phyloP scores from a whole-genome alignment of 1,140 invertebrate species.

The Gonatopus flavifemur region DNA sequence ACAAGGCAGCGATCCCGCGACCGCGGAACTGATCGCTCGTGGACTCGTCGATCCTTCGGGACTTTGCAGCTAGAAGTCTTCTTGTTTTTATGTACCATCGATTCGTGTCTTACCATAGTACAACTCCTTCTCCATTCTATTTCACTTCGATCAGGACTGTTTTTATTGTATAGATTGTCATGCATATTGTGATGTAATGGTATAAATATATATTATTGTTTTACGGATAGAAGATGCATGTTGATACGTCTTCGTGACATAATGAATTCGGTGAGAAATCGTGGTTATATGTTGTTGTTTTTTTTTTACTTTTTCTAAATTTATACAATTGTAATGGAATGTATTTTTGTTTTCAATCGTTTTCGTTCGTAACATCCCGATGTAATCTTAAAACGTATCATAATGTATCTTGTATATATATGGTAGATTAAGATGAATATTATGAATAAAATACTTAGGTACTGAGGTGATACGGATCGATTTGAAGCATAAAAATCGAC shows the following conservation, averaged over 20 bases:
- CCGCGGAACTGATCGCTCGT: slow-evolving; percentile 64
- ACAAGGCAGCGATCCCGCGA: slow-evolving; percentile 59
- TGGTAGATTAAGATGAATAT: slow-evolving; percentile 17
- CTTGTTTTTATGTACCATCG: slow-evolving; percentile 31
- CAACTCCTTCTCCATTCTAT: slow-evolving; percentile 33
- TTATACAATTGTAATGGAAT: no score
- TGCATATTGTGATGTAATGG: slow-evolving; percentile 42
- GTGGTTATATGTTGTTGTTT: no score
- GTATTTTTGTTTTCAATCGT: no score
- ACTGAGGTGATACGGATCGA: slow-evolving; percentile 24
- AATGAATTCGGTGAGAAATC: no score
- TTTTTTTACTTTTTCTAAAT: no score
- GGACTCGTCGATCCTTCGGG: slow-evolving; percentile 66
- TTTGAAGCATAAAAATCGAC: not conserved
- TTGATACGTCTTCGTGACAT: no score
- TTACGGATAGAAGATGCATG: slow-evolving; percentile 24
- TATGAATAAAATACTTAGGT: slow-evolving; percentile 23
- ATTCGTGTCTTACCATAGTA: slow-evolving; percentile 53
- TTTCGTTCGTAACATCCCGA: no score
- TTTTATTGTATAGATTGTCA: slow-evolving; percentile 22
- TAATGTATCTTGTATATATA: slow-evolving; percentile 18
- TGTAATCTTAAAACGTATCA: no score
- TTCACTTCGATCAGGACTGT: slow-evolving; percentile 24
- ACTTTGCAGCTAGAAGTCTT: slow-evolving; percentile 62
- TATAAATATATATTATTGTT: slow-evolving; percentile 14